Percentiles rank a stretch among this genome's conserved stretches.
Evolutionary conservation across 2,113 vertebrate species (phyloP).

Genomic region (Chrysochloris asiatica): DNA sequence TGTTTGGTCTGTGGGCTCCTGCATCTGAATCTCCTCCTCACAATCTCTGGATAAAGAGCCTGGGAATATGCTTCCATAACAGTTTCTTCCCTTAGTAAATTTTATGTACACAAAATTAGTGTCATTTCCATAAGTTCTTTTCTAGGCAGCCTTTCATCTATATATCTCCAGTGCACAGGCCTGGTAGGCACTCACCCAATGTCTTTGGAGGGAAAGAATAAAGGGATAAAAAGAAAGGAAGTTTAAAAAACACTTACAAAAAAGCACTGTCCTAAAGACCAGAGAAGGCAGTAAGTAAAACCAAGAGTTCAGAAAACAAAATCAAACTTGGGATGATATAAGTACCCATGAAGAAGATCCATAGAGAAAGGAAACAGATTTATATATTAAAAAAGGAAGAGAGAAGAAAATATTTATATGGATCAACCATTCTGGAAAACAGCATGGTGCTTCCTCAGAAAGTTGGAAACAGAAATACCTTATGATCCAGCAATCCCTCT

Average conservation of each 20-base stretch:
- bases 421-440: no score
- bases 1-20: no score
- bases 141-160: neutral
- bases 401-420: neutral
- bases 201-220: neutral
- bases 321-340: neutral
- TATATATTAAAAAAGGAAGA: constrained; percentile 37
- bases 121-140: neutral
- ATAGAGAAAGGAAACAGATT: neutral
- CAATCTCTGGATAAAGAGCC: neutral
- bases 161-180: neutral
- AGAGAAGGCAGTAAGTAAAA: constrained; percentile 25
- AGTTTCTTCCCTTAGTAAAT: neutral
- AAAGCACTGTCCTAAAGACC: neutral
- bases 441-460: no score
- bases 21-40: neutral
- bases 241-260: neutral
- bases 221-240: no score
- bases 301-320: constrained; percentile 20
- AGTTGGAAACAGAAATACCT: no score
- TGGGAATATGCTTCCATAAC: neutral
- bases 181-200: neutral
- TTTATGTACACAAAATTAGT: neutral
- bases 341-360: neutral
- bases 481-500: no score